phyloP scores from a whole-genome alignment of 2,113 vertebrate genomes.

The Martes martes region DNA sequence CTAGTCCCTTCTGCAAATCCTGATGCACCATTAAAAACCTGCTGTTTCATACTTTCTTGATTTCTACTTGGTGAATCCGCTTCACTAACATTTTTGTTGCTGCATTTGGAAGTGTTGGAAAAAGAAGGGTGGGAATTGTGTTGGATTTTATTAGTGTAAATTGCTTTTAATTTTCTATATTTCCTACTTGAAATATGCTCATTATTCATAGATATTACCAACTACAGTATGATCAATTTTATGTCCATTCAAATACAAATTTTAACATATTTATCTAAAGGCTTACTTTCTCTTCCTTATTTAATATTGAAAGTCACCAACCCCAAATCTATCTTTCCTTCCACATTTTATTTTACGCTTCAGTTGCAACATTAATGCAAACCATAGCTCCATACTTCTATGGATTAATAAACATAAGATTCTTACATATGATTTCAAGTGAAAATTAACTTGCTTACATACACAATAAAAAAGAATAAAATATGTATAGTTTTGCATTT shows the following conservation, averaged over 20 bases:
- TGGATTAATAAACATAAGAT: not conserved
- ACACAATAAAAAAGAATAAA: slow-evolving; percentile 6
- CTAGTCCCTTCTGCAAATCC: not conserved
- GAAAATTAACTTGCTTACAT: slow-evolving; percentile 29
- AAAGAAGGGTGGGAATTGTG: not conserved
- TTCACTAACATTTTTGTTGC: not conserved
- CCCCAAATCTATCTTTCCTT: not conserved
- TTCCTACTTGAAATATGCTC: not conserved
- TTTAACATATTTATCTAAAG: not conserved
- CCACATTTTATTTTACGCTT: not conserved
- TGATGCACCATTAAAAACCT: not conserved
- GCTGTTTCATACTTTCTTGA: not conserved
- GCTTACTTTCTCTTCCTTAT: not conserved
- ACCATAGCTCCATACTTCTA: not conserved
- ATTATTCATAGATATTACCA: slow-evolving; percentile 18
- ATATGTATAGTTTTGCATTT: not conserved
- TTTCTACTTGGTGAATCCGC: not conserved
- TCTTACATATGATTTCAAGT: not conserved
- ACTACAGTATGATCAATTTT: not conserved
- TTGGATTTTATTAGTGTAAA: not conserved
- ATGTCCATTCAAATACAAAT: not conserved
- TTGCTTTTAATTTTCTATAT: not conserved
- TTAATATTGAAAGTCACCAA: not conserved
- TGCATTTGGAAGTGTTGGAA: not conserved
- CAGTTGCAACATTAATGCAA: not conserved